A percentile compares a stretch with the other conserved stretches of the same genome.
These are phyloP conservation scores for Pterobdella sp. DNA, from an alignment of 2,888 invertebrate species.

Conservation along the genomic window DNA sequence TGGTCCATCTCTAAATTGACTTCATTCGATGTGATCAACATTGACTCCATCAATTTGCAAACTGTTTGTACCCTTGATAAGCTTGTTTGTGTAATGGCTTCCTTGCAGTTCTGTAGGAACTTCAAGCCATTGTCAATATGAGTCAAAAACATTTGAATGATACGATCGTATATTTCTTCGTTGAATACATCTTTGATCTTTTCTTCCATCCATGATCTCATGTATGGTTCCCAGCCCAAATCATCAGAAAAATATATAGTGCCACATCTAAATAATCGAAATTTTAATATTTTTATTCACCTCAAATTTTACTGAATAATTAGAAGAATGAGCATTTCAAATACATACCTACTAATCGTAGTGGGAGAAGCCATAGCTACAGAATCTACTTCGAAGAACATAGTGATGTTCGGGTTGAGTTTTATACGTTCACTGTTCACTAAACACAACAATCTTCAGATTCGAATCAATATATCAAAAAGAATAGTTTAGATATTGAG, in stretches of 20 bases:
- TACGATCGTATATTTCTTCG: conserved; percentile 58
- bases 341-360: conserved; percentile 68
- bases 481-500: too few relatives aligned
- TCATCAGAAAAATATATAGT: conserved; percentile 83
- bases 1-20: conserved; percentile 60
- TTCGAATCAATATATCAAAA: too few relatives aligned
- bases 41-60: conserved; percentile 65
- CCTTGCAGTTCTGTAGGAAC: conserved; percentile 64
- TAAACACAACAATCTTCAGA: conserved; percentile 72
- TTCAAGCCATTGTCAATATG: conserved; percentile 63
- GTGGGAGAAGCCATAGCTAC: conserved; percentile 82
- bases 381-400: conserved; percentile 71
- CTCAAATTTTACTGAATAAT: too few relatives aligned
- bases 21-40: conserved; percentile 59
- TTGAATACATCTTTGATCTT: conserved; percentile 47
- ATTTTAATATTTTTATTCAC: not conserved
- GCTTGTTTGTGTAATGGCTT: conserved; percentile 63
- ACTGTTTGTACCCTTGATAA: conserved; percentile 64
- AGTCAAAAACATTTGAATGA: conserved; percentile 61
- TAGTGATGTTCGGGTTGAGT: conserved; percentile 76
- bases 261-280: conserved; percentile 54
- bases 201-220: conserved; percentile 67
- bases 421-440: conserved; percentile 85
- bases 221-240: conserved; percentile 70
- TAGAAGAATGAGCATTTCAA: too few relatives aligned